Conservation (phyloP, 2,113 vertebrate genomes). For the Oplegnathus fasciatus region DNA sequence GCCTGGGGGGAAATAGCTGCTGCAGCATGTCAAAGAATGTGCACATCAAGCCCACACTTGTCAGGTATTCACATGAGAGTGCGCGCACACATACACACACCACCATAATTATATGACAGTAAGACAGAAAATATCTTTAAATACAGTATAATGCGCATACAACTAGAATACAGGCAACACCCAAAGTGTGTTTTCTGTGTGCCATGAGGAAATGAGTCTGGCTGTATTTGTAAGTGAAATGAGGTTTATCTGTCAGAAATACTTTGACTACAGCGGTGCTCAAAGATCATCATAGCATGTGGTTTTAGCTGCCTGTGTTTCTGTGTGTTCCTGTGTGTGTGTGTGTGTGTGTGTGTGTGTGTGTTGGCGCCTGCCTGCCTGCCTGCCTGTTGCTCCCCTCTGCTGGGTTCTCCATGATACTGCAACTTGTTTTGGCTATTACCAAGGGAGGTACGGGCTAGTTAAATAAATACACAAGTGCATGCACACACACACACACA, state of each 20-base stretch:
- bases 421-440: constrained; percentile 62
- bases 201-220: constrained; percentile 9
- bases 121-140: constrained; percentile 1
- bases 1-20: constrained; percentile 50
- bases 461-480: not conserved
- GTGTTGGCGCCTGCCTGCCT: not conserved
- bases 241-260: constrained; percentile 40
- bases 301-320: not conserved
- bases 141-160: not conserved
- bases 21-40: constrained; percentile 81
- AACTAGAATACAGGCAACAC: not conserved
- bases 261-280: constrained; percentile 22
- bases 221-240: constrained; percentile 58
- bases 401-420: constrained; percentile 77
- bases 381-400: constrained; percentile 75
- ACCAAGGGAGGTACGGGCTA: not conserved
- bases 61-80: constrained; percentile 52
- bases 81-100: constrained; percentile 1
- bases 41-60: constrained; percentile 81
- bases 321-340: not conserved
- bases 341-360: not conserved
- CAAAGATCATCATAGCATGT: constrained; percentile 3
- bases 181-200: not conserved
- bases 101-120: constrained; percentile 12
- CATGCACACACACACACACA: not conserved